Evolutionary conservation across 2,888 invertebrate genomes (phyloP), one percentile per base, ranked within the genome.

Genomic region (Apantesis nais): DNA sequence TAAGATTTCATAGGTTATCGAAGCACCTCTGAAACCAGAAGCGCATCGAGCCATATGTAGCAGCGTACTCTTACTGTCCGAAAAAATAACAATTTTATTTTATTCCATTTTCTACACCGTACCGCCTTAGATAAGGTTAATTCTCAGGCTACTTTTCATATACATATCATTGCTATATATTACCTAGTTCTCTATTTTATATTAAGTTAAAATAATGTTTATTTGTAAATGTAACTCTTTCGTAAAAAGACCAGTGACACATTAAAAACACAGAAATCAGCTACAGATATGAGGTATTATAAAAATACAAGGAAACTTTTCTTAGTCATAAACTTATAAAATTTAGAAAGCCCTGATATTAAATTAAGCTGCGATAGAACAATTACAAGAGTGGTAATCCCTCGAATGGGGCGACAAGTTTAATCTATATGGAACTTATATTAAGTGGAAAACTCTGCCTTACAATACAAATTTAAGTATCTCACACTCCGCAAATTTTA

Each of bases 361-460:
- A 55, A 52, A 55, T 37, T 55, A 52, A 34, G 16, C 29, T 63
- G 4, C 5, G 11, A 29, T 44, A 12, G 31, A 31, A 44, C 41
- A 62, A 62, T 37, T 44, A 63, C 63, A 41, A 19, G 52, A 65
- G n/a, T 48, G 64, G 29, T 64, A 64, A 64, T 9, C 31, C 48
- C 2, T 48, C 19, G 31, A 64, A 44, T 64, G 12, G 41, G 1
- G 44, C 0, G 63, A 63, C 63, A 63, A 63, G 63, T 44, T 63
- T 44, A 63, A 63, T 63, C 19, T 63, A 29, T 41, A 63, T 63
- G 52, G n/a, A 62, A 16, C 9, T 37, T 55, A 25, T 65, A 2
- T 55, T 52, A 25, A 65, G 37, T 37, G 3, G 34, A 65, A 65
- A 65, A 55, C 34, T 55, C 52, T n/a, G 14, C 22, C 44, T 16